Evolutionary conservation across 2,797 vertebrate species (phyloP), one percentile per base, ranked within the genome.

Genomic region (Myotis myotis): DNA sequence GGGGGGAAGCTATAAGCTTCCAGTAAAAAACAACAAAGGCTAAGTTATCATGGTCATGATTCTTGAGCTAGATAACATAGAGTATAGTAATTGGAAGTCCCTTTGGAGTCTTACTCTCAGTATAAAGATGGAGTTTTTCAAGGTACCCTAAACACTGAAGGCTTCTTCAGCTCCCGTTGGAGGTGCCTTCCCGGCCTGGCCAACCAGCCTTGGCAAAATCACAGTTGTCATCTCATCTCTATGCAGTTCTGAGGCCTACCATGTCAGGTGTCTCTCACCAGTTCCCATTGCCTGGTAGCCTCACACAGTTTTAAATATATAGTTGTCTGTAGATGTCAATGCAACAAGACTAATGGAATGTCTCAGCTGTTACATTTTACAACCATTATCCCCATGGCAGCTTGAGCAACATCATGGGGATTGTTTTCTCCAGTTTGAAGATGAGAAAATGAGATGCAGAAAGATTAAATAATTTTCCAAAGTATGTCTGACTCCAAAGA

Each of bases 361-460:
- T 79, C 47, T 92, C 41, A 60, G 70, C 36, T 79, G 55, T 12
- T 85, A 72, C 19, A 36, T 81, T 91, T 95, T 72, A 80, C 1
- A 19, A 3, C 86, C 68, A 38, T 66, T 80, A 36, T 71, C 60
- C 44, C 44, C 55, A 33, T 33, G 23, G 60, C 17, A 44, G 36
- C 60, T 49, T 49, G 11, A 92, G 44, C 11, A 57, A 38, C 22
- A 30, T 83, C 49, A 41, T 38, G 9, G 49, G 33, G 23, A 53
- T 20, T 57, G 33, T 62, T 92, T 93, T 80, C 51, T 87, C 36
- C 9, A 22, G 87, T 93, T 93, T 96, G 89, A 74, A 88, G 49
- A 93, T 91, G 89, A 93, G 22, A 94, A 90, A 86, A 64, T 64
- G 78, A 91, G 75, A 70, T 22, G 12, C 17, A 85, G 68, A 83